Evolutionary conservation across 2,888 invertebrate species (phyloP).

Genomic region (Thymelicus lineola): DNA sequence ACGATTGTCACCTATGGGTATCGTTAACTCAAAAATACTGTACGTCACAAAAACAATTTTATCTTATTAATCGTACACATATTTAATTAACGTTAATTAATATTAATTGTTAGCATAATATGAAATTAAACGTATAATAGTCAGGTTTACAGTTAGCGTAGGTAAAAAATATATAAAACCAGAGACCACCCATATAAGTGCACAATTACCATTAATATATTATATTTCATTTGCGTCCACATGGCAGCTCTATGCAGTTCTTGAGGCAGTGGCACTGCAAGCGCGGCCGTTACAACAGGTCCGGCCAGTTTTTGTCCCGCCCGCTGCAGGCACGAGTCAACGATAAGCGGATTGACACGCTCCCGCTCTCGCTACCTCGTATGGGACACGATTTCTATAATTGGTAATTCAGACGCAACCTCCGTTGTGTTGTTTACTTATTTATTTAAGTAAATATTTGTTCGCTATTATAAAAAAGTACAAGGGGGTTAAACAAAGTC

Average conservation of each 20-base stretch:
- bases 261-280: slow-evolving; percentile 54
- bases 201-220: slow-evolving; percentile 14
- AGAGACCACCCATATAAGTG: slow-evolving; percentile 10
- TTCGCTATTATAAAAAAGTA: not conserved
- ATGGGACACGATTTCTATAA: not conserved
- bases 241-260: slow-evolving; percentile 50
- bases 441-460: too few species aligned
- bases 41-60: not conserved
- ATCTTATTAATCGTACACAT: not conserved
- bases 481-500: too few species aligned
- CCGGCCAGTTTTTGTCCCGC: slow-evolving; percentile 67
- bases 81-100: slow-evolving; percentile 13
- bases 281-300: slow-evolving; percentile 65
- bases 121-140: slow-evolving; percentile 6
- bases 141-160: not conserved
- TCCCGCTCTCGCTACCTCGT: slow-evolving; percentile 41
- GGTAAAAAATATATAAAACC: slow-evolving; percentile 2
- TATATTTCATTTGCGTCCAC: slow-evolving; percentile 6
- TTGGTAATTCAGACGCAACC: not conserved
- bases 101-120: not conserved
- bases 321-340: slow-evolving; percentile 28
- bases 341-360: slow-evolving; percentile 10
- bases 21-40: not conserved
- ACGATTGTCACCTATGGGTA: not conserved
- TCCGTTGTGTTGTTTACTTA: too few species aligned